Base-by-base conservation (phyloP, 37 sponge, comb jelly and placozoan species). In the Axinella damicornis region DNA sequence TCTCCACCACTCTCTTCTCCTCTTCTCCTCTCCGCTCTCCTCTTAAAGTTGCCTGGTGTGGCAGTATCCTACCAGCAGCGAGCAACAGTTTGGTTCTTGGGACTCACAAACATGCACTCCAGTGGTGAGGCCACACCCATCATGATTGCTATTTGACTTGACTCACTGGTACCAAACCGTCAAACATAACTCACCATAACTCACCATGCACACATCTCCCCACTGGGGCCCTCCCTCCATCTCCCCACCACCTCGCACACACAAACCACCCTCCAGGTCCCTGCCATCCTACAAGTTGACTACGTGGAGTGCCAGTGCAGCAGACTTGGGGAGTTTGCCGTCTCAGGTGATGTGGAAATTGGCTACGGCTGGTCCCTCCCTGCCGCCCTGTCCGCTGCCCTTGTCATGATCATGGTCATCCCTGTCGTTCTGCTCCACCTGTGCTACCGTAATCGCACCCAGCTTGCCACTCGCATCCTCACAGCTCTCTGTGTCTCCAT, bases 341-440 rank as follows among this genome's bases (percentile, higher is more conserved):
- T 60, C 20, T 38, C 79, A 22, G 54, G 53, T 11, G 69, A 53
- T 31, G 73, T 86, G 20, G 64, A 58, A 16, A 41, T 62, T n/a
- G 79, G 79, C 53, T 89, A 89, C 52, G 90, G 87, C 16, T 93
- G 94, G 94, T 63, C 79, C 38, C 56, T 72, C 2, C 82, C 90
- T 40, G 94, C 77, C 0, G 85, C 82, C 2, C 9, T 89, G 0
- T 65, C 86, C 9, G 82, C 83, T 86, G 90, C 77, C 16, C 35
- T 89, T 72, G 87, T 86, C 35, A 73, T 86, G 69, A 76, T 93
- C 20, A 67, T 77, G 0, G 66, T 89, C 76, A 55, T 82, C 5
- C 59, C 86, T 57, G 66, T 73, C 20, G 53, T 89, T 13, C 28
- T 66, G 9, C 46, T 93, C 16, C 94, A 93, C 82, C 18, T 89